Evolutionary conservation across 2,888 invertebrate genomes (phyloP).

Genomic region (Hirtodrosophila cameraria): DNA sequence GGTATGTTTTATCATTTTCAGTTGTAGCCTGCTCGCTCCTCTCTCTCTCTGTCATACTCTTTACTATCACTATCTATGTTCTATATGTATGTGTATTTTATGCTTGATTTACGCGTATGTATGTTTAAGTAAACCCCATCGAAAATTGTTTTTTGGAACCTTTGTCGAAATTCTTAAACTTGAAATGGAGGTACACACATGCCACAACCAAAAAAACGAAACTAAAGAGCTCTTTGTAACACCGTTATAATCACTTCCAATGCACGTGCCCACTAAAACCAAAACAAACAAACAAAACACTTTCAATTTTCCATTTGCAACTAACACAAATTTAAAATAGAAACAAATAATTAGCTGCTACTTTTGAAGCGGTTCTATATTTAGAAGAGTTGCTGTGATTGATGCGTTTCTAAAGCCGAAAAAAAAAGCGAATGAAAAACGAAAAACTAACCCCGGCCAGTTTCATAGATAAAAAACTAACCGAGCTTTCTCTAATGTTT

Average conservation of each 20-base stretch:
- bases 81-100: conserved; percentile 49
- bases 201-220: conserved; percentile 20
- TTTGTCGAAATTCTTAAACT: conserved; percentile 56
- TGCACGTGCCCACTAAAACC: conserved; percentile 70
- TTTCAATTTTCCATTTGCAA: conserved; percentile 51
- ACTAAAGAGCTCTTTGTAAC: conserved; percentile 35
- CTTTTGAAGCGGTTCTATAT: conserved; percentile 20
- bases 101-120: conserved; percentile 58
- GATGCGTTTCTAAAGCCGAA: conserved; percentile 69
- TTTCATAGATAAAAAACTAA: conserved; percentile 68
- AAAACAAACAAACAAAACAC: conserved; percentile 35
- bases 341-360: conserved; percentile 3
- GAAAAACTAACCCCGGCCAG: conserved; percentile 45
- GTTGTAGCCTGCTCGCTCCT: conserved; percentile 68
- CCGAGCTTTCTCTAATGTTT: conserved; percentile 63
- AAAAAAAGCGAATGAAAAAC: conserved; percentile 2
- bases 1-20: conserved; percentile 87
- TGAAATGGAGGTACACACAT: conserved; percentile 66
- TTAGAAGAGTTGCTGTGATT: conserved; percentile 51
- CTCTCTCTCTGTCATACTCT: conserved; percentile 26
- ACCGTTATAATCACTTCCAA: conserved; percentile 32
- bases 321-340: conserved; percentile 44
- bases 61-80: conserved; percentile 7
- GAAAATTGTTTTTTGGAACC: conserved; percentile 32
- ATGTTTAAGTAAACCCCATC: conserved; percentile 29